These are phyloP conservation scores for Triplophysa rosa DNA, from an alignment of 2,113 vertebrate genomes.

Conservation along the genomic window DNA sequence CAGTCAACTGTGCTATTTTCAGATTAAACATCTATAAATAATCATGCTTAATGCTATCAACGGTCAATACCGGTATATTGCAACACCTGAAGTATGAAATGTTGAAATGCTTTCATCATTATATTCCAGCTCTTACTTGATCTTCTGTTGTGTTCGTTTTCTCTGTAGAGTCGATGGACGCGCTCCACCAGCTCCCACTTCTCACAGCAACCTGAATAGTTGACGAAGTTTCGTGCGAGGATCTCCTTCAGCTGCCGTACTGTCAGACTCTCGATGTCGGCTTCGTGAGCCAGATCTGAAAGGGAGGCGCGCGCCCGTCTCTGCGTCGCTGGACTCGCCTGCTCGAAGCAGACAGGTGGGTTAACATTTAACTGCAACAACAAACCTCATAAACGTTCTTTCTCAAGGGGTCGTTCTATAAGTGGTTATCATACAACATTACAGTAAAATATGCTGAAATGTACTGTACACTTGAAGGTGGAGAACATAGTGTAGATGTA, in stretches of 20 bases:
- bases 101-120: neutral
- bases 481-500: too few relatives aligned
- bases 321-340: slow-evolving; percentile 83
- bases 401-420: too few relatives aligned
- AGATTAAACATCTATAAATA: slow-evolving; percentile 1
- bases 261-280: slow-evolving; percentile 87
- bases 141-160: slow-evolving; percentile 88
- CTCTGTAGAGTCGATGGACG: slow-evolving; percentile 91
- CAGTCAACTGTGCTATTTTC: neutral
- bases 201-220: slow-evolving; percentile 97
- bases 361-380: slow-evolving; percentile 7
- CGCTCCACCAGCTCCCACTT: slow-evolving; percentile 98
- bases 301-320: slow-evolving; percentile 85
- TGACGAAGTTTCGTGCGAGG: slow-evolving; percentile 94
- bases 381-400: neutral
- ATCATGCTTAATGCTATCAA: neutral
- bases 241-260: slow-evolving; percentile 98
- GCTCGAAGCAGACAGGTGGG: neutral
- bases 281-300: slow-evolving; percentile 88
- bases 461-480: too few relatives aligned
- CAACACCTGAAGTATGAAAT: too few relatives aligned
- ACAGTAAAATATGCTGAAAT: too few relatives aligned
- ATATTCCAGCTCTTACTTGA: slow-evolving; percentile 78
- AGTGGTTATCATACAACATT: too few relatives aligned
- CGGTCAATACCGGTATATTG: too few relatives aligned